Evolutionary conservation across 2,888 invertebrate genomes (phyloP).

Genomic region (Eremobia ochroleuca): DNA sequence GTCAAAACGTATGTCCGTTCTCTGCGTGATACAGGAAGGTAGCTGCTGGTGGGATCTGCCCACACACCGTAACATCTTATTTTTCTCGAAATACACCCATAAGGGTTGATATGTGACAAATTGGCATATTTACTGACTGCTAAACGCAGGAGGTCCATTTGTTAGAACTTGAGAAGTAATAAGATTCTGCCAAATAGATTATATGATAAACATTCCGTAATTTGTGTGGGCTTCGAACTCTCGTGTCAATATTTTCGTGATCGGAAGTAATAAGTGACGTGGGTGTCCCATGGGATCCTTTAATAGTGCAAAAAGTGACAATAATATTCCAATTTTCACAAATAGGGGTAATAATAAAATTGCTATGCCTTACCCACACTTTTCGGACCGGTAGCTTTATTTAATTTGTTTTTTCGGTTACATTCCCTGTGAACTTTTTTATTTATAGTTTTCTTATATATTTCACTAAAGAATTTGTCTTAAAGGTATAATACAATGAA

Average conservation of each 20-base stretch:
- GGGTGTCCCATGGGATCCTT: conserved; percentile 72
- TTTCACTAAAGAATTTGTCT: background rate
- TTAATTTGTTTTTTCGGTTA: background rate
- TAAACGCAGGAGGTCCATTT: conserved; percentile 84
- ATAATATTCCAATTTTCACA: conserved; percentile 72
- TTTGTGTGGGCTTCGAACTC: conserved; percentile 70
- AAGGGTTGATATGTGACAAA: conserved; percentile 85
- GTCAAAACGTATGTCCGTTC: conserved; percentile 89
- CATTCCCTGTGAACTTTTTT: background rate
- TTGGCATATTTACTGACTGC: conserved; percentile 77
- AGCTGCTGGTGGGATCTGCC: conserved; percentile 82
- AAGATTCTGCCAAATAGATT: conserved; percentile 73
- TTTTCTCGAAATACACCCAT: conserved; percentile 78
- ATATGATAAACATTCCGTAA: conserved; percentile 64
- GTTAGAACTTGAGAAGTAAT: conserved; percentile 71
- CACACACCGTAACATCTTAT: conserved; percentile 88
- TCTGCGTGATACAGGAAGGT: conserved; percentile 89
- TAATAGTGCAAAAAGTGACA: conserved; percentile 73
- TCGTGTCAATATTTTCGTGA: conserved; percentile 78
- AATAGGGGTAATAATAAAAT: conserved; percentile 61
- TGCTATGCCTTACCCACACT: conserved; percentile 39
- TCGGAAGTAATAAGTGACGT: conserved; percentile 81
- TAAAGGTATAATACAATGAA: background rate
- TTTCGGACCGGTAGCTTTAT: conserved; percentile 24
- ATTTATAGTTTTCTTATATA: background rate